A percentile compares a stretch with the other conserved stretches of the same genome.
phyloP scores from a whole-genome alignment of 2,888 invertebrate species.

The Tenthredo notha region DNA sequence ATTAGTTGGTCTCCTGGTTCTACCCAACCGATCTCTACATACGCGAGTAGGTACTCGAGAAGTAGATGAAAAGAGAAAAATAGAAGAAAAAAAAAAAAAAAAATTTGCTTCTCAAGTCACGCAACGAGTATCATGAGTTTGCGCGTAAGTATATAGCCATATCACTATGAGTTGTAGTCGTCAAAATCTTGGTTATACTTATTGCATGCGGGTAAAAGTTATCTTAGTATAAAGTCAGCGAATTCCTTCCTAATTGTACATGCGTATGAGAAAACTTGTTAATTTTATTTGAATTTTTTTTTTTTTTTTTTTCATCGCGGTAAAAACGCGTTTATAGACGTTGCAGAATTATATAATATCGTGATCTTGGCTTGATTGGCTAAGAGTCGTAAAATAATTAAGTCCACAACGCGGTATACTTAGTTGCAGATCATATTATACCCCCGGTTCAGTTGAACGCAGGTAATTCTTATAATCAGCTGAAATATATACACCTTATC shows the following conservation, averaged over 20 bases:
- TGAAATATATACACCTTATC: background rate
- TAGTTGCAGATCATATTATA: slow-evolving; percentile 2
- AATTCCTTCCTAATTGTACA: slow-evolving; percentile 1
- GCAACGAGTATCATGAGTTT: background rate
- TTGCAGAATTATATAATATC: background rate
- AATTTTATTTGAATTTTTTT: background rate
- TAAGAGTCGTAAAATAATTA: background rate
- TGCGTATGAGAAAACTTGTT: background rate
- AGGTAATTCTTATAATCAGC: background rate
- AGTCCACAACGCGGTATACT: background rate
- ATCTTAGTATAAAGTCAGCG: background rate
- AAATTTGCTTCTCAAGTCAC: background rate
- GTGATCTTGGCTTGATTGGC: background rate
- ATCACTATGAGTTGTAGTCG: background rate
- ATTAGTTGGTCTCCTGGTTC: slow-evolving; percentile 27
- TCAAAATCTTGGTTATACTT: background rate
- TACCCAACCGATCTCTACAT: background rate
- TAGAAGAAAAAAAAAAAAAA: background rate
- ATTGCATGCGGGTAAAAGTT: background rate
- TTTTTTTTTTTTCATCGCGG: background rate
- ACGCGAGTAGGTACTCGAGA: background rate
- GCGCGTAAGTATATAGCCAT: background rate
- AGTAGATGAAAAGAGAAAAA: background rate
- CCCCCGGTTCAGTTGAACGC: background rate
- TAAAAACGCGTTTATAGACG: background rate